Percentiles rank a stretch among this genome's conserved stretches.
phyloP scores from a whole-genome alignment of 2,888 invertebrate genomes.

The Xestobium rufovillosum region DNA sequence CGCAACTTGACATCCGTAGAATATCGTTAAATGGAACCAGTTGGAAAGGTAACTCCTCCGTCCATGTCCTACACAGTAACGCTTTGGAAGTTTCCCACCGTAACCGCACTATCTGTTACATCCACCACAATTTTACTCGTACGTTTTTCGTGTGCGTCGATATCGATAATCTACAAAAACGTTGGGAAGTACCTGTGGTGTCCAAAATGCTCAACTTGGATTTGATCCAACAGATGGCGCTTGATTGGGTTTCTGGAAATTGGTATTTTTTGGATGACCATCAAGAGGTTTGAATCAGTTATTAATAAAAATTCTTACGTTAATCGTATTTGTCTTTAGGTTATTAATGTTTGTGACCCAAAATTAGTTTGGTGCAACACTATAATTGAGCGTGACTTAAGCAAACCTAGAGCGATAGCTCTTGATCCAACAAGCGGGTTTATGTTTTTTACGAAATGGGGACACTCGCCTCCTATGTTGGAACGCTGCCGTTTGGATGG shows the following conservation, averaged over 20 bases:
- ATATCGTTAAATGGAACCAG: slow-evolving; percentile 50
- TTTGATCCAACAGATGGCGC: slow-evolving; percentile 63
- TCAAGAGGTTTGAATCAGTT: slow-evolving; percentile 30
- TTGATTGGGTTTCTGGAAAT: slow-evolving; percentile 81
- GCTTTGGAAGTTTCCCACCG: slow-evolving; percentile 61
- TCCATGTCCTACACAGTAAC: slow-evolving; percentile 41
- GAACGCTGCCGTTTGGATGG: slow-evolving; percentile 62
- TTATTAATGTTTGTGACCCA: slow-evolving; percentile 63
- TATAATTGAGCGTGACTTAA: slow-evolving; percentile 58
- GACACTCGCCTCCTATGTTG: slow-evolving; percentile 53
- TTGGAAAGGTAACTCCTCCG: slow-evolving; percentile 40
- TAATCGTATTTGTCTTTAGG: slow-evolving; percentile 54
- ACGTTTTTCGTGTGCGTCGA: slow-evolving; percentile 56
- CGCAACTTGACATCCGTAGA: slow-evolving; percentile 57
- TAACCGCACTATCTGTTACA: slow-evolving; percentile 63
- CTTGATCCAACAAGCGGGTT: slow-evolving; percentile 69
- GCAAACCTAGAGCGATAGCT: slow-evolving; percentile 66
- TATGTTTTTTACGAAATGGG: slow-evolving; percentile 75
- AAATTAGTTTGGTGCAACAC: slow-evolving; percentile 59
- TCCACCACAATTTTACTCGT: slow-evolving; percentile 55
- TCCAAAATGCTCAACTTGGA: slow-evolving; percentile 56
- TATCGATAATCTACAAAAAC: slow-evolving; percentile 54
- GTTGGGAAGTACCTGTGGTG: slow-evolving; percentile 53
- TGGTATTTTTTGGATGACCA: slow-evolving; percentile 68
- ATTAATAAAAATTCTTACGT: slow-evolving; percentile 19